Conservation (phyloP, 2,888 invertebrate species). For the Drosophila lacicola region DNA sequence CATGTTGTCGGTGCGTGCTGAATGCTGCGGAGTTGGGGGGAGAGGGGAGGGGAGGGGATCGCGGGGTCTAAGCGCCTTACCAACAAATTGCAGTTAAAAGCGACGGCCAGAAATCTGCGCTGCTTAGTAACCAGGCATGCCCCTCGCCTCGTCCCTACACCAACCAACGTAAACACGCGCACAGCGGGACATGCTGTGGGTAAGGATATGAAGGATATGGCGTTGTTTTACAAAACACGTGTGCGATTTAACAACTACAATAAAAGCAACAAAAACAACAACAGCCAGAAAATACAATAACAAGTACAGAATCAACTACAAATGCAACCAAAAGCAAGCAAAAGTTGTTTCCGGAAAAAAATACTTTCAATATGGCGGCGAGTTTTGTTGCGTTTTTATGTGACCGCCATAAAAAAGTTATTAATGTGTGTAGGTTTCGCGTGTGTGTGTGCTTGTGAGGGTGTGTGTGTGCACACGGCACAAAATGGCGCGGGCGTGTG, state of each 20-base stretch:
- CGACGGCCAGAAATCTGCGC: conserved; percentile 61
- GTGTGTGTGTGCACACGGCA: conserved; percentile 31
- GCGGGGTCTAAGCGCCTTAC: conserved; percentile 61
- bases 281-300: conserved; percentile 1
- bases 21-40: not conserved
- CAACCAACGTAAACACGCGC: conserved; percentile 22
- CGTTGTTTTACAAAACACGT: conserved; percentile 75
- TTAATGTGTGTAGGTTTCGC: conserved; percentile 58
- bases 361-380: conserved; percentile 57
- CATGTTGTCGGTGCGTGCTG: not conserved
- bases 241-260: conserved; percentile 78
- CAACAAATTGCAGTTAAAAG: conserved; percentile 76
- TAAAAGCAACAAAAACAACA: conserved; percentile 29
- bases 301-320: conserved; percentile 29
- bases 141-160: not conserved
- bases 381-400: conserved; percentile 75
- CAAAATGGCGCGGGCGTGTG: conserved; percentile 77
- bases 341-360: conserved; percentile 20
- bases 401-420: conserved; percentile 76
- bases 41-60: not conserved
- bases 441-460: conserved; percentile 10
- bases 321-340: conserved; percentile 43
- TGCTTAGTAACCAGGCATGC: conserved; percentile 17
- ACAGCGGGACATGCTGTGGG: conserved; percentile 58
- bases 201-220: conserved; percentile 70